A percentile compares a stretch with the other conserved stretches of the same genome.
These are phyloP conservation scores for Exephanes ischioxanthus DNA, from an alignment of 2,888 invertebrate genomes.

Conservation along the genomic window DNA sequence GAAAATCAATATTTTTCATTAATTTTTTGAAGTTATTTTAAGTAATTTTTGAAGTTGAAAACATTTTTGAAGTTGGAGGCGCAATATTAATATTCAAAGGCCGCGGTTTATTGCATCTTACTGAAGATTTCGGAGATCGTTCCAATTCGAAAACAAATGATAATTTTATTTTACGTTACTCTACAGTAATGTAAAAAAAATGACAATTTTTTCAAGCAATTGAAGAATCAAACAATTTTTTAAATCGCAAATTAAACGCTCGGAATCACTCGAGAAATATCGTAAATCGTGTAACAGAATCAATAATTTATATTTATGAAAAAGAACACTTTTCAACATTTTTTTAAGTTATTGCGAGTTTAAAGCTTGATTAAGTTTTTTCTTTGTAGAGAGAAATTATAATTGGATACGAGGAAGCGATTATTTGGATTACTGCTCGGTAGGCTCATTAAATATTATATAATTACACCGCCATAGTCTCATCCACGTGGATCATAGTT, in stretches of 20 bases:
- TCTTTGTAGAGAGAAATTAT: neutral
- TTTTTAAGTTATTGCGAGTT: neutral
- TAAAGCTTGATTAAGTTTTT: neutral
- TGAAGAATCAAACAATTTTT: no score
- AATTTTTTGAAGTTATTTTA: no score
- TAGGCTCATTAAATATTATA: conserved; percentile 1
- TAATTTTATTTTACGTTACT: no score
- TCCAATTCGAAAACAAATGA: neutral
- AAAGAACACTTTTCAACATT: neutral
- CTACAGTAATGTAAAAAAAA: no score
- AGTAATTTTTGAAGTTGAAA: no score
- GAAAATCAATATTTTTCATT: no score
- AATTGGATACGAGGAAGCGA: neutral
- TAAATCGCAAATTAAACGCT: no score
- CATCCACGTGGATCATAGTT: neutral
- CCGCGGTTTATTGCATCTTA: no score
- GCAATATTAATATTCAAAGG: no score
- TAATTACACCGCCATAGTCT: neutral
- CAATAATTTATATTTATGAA: neutral
- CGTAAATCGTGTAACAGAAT: neutral
- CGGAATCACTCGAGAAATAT: no score
- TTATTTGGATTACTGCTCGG: neutral
- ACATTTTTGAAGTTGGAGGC: no score
- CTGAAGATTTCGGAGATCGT: neutral
- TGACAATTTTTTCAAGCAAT: no score